phyloP scores from a whole-genome alignment of 2,113 vertebrate species.

The Misgurnus anguillicaudatus region DNA sequence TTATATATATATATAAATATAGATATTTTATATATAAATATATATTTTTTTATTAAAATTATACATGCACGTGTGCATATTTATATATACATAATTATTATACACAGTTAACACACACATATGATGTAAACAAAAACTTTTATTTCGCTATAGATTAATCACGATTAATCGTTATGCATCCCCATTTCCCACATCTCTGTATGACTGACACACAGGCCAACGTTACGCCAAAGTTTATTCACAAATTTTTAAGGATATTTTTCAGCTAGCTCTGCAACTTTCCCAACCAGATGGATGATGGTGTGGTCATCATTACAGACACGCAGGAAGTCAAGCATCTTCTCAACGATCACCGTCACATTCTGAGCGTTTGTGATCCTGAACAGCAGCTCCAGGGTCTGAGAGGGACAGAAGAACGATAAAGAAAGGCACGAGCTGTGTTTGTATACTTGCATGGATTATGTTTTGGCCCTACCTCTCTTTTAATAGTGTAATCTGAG shows the following conservation, averaged over 20 bases:
- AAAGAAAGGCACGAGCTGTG: not conserved
- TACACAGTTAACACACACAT: too few relatives aligned
- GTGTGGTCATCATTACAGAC: slow-evolving; percentile 86
- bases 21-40: too few relatives aligned
- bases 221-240: too few relatives aligned
- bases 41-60: too few relatives aligned
- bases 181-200: too few relatives aligned
- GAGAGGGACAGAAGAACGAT: slow-evolving; percentile 48
- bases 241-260: slow-evolving; percentile 88
- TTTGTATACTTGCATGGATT: not conserved
- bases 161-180: too few relatives aligned
- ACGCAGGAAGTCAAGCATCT: slow-evolving; percentile 91
- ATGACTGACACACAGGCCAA: too few relatives aligned
- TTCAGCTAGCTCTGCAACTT: slow-evolving; percentile 93
- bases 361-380: slow-evolving; percentile 96
- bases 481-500: slow-evolving; percentile 92
- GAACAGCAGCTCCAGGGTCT: slow-evolving; percentile 95
- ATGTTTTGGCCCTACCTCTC: slow-evolving; percentile 77
- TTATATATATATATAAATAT: too few relatives aligned
- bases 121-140: too few relatives aligned
- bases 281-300: slow-evolving; percentile 85
- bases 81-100: too few relatives aligned
- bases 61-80: too few relatives aligned
- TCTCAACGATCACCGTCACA: slow-evolving; percentile 89
- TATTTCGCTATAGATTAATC: too few relatives aligned